These are phyloP conservation scores for Gallinago jamesoni DNA, from an alignment of 2,113 vertebrate genomes.

Conservation along the genomic window DNA sequence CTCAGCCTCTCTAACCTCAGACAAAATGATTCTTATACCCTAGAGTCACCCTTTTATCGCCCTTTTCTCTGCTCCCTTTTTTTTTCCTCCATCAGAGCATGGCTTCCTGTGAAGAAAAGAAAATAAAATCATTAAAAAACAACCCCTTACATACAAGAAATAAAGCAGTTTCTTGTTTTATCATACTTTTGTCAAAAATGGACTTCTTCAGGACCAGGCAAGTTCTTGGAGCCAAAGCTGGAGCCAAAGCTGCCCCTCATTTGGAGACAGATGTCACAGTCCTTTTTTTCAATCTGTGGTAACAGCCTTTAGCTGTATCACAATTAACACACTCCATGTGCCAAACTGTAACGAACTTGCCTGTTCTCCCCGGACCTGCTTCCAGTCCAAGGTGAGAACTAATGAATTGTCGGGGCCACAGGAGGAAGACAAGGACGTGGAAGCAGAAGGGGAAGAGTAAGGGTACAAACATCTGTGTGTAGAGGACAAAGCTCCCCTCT, in stretches of 20 bases:
- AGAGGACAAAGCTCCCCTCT: slow-evolving; percentile 27
- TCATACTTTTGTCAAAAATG: neutral
- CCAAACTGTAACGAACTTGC: slow-evolving; percentile 11
- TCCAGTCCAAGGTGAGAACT: slow-evolving; percentile 54
- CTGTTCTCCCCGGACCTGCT: slow-evolving; percentile 39
- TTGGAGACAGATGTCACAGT: neutral
- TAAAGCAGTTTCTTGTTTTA: neutral
- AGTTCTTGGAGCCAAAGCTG: neutral
- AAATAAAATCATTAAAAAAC: too few relatives aligned
- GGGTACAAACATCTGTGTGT: neutral
- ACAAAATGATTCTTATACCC: neutral
- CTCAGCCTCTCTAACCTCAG: neutral
- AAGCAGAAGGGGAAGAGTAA: neutral
- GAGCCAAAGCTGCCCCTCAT: neutral
- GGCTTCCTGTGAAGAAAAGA: neutral
- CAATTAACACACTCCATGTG: slow-evolving; percentile 31
- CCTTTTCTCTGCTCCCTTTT: neutral
- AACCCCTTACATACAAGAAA: neutral
- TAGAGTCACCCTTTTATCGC: neutral
- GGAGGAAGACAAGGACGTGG: slow-evolving; percentile 38
- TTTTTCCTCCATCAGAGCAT: neutral
- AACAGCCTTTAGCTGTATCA: slow-evolving; percentile 30
- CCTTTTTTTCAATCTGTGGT: neutral
- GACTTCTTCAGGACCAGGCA: neutral
- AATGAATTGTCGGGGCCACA: slow-evolving; percentile 41